Evolutionary conservation across 1,140 invertebrate species (phyloP), one percentile per base, ranked within the genome.

Genomic region (Brachionus rotundiformis): DNA sequence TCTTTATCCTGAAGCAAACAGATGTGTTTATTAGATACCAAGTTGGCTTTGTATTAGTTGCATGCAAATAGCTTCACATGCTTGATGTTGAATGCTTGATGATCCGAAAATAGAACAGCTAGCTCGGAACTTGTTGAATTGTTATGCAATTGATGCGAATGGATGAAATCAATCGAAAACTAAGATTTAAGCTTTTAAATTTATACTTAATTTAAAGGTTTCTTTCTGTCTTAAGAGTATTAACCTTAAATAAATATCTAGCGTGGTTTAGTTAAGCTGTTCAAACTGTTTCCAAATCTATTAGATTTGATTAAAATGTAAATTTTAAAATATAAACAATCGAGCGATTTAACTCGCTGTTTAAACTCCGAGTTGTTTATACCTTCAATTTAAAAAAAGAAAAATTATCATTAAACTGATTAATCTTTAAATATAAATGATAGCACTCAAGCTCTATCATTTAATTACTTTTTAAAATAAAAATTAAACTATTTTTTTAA

Each of bases 1-100:
- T 68, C 63, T 63, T 33, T 63, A 63, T 63, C 61, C 61, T 63
- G n/a, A 54, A 63, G 61, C 63, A 19, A 68, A 68, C 63, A 68
- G 63, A 68, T 68, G 63, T 68, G 63, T 68, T 68, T 68, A 68
- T 68, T 19, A 68, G 63, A 68, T 68, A 68, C 63, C 16, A 63
- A 63, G 61, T 63, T 63, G 29, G 25, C 61, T 63, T 63, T 27
- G 10, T 29, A 29, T 29, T 33, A 63, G 61, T 63, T 23, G 47
- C 47, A 25, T 54, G 47, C 47, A 54, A 19, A 8, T 54, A 54
- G 8, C 47, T 54, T 19, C 7, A 54, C 19, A 54, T 25, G n/a
- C n/a, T 54, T 54, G 47, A 54, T 54, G 47, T 54, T 54, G 47
- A 54, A 54, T n/a, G n/a, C n/a, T n/a, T n/a, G n/a, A n/a, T 54